A percentile compares a stretch with the other conserved stretches of the same genome.
phyloP scores from a whole-genome alignment of 2,797 vertebrate genomes.

The Amniataba percoides region DNA sequence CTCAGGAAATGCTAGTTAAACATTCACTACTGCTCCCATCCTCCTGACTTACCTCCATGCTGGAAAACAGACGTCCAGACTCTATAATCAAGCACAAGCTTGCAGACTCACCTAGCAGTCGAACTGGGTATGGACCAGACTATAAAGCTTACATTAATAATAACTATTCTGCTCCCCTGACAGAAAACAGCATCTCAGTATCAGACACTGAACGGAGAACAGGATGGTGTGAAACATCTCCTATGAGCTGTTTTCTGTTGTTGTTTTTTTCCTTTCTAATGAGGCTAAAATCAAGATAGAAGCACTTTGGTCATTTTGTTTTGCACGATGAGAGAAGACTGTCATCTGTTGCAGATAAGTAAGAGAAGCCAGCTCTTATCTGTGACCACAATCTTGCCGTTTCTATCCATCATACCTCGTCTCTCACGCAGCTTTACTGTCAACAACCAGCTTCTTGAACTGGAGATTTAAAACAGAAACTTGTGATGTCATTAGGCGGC shows the following conservation, averaged over 20 bases:
- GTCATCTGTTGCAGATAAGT: conserved; percentile 17
- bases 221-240: neutral
- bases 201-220: neutral
- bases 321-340: neutral
- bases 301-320: conserved; percentile 8
- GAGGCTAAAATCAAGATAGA: neutral
- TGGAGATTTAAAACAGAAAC: conserved; percentile 16
- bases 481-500: conserved; percentile 42
- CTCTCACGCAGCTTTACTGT: neutral
- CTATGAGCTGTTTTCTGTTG: neutral
- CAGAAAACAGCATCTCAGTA: conserved; percentile 3
- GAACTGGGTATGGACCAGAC: neutral
- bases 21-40: conserved; percentile 19
- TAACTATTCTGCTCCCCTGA: neutral
- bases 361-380: neutral
- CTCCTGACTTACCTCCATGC: conserved; percentile 36
- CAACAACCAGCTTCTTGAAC: conserved; percentile 10
- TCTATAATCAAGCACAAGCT: conserved; percentile 1
- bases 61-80: conserved; percentile 34
- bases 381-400: neutral
- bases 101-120: neutral
- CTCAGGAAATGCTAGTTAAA: conserved; percentile 47
- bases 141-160: neutral
- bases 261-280: neutral
- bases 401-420: neutral